Evolutionary conservation across 2,888 invertebrate species (phyloP), one percentile per base, ranked within the genome.

Genomic region (Pseudococcus viburni): DNA sequence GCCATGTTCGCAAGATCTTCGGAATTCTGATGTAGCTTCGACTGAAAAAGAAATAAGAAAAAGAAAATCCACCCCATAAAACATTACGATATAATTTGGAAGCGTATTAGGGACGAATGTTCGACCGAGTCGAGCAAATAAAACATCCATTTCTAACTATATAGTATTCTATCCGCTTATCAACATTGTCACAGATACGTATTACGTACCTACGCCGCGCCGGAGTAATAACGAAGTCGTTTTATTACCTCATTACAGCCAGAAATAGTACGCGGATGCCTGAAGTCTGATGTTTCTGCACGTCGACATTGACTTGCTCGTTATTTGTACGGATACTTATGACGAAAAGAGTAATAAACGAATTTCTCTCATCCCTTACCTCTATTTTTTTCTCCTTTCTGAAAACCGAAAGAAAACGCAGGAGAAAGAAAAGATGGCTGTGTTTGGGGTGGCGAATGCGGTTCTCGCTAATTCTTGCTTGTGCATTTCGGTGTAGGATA

Each of bases 101-200:
- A n/a, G 59, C 19, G 26, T 33, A 33, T 33, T 33, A 3, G 26
- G 26, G 19, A 59, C 59, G 19, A 59, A n/a, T 59, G 19, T 59
- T 59, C 19, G 59, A 19, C 59, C 19, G 59, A 59, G 59, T 33
- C 6, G 19, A 59, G 19, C 19, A 59, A 55, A 59, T 59, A 59
- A 59, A 59, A 59, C 59, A 59, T 59, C 59, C 59, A 59, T 59
- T 59, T 59, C 59, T 33, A 33, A 33, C 26, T 33, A 33, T 33
- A 3, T n/a, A 59, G 59, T 59, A 59, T 59, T 59, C 59, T 59
- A 59, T 59, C 59, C 59, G 59, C 59, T 59, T 59, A 59, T 59
- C 59, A 59, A 59, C 59, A 59, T 59, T 59, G 59, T 59, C 59
- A 59, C 59, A 59, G 19, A 19, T 59, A 19, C 19, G 19, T 11